Evolutionary conservation across 1,140 invertebrate species (phyloP), one percentile per base, ranked within the genome.

Genomic region (Helicoverpa armigera): DNA sequence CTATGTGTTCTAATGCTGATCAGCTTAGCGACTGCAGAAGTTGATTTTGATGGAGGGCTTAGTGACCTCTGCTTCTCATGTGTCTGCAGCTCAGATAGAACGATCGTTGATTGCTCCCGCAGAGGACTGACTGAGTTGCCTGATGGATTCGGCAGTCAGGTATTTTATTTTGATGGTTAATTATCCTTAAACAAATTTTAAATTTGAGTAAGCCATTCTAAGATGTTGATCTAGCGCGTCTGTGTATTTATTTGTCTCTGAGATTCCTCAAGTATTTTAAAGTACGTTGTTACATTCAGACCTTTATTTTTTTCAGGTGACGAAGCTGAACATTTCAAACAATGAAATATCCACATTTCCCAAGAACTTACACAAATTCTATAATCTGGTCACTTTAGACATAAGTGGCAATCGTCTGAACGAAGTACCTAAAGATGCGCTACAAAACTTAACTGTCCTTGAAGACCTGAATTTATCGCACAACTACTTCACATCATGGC

Each of bases 331-430:
- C 84, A 83, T 97, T 75, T 97, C 97, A 0, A 95, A 95, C 82
- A 97, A 97, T 80, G 95, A 96, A 67, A 96, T 97, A 69, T 90
- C 90, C 4, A 82, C 83, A 0, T 87, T 97, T 70, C 95, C 95
- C 13, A 82, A 86, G 54, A 95, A 80, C 83, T 94, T 86, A 73
- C 90, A 13, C 76, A 91, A 43, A 90, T 94, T 85, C 58, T 89
- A 88, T 48, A 94, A 95, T n/a, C 87, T 97, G 63, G 85, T 95
- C 61, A 91, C 90, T 53, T 88, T 97, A 61, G 96, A 96, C 87
- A 76, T 96, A 18, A 96, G 96, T 29, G 88, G 94, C 51, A 97
- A 97, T 84, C 82, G 89, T 63, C 92, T 96, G 29, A 88, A 85
- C 5, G 86, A 86, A 23, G 73, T 97, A 65, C 89, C 89, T 2